Conservation (phyloP, 2,113 vertebrate genomes). For the Embiotoca jacksoni region DNA sequence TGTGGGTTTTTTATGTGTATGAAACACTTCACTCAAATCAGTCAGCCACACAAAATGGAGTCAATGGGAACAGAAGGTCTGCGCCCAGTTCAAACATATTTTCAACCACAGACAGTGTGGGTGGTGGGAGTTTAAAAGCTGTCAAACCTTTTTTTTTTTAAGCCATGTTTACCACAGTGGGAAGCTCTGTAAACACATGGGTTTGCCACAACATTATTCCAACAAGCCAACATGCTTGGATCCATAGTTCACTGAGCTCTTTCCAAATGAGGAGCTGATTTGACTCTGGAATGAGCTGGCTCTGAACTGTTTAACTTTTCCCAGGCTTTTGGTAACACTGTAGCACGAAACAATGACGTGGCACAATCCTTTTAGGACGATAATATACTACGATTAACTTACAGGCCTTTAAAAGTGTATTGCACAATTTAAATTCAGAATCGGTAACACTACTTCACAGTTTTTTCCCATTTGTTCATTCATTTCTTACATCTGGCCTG, state of each 20-base stretch:
- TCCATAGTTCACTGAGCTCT: slow-evolving; percentile 38
- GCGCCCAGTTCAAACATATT: slow-evolving; percentile 46
- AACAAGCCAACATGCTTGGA: slow-evolving; percentile 41
- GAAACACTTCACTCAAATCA: slow-evolving; percentile 81
- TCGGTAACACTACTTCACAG: neutral
- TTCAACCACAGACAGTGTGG: slow-evolving; percentile 71
- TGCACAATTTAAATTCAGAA: slow-evolving; percentile 14
- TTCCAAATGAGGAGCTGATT: slow-evolving; percentile 22
- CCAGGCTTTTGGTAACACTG: slow-evolving; percentile 53
- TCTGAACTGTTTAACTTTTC: slow-evolving; percentile 69
- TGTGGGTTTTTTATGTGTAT: slow-evolving; percentile 80
- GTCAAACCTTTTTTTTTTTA: slow-evolving; percentile 58
- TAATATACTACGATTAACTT: neutral
- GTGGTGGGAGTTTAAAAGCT: slow-evolving; percentile 71
- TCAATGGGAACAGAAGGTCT: slow-evolving; percentile 66
- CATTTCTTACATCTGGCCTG: slow-evolving; percentile 10
- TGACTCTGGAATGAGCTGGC: slow-evolving; percentile 54
- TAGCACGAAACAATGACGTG: slow-evolving; percentile 22
- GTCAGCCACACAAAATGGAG: slow-evolving; percentile 72
- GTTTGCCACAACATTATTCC: slow-evolving; percentile 68
- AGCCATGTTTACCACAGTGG: slow-evolving; percentile 77
- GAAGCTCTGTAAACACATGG: slow-evolving; percentile 74
- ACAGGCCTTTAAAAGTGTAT: too few species aligned
- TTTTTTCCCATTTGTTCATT: slow-evolving; percentile 2
- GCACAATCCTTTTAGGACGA: slow-evolving; percentile 11